Base-by-base conservation (phyloP, 2,113 vertebrate genomes). In the Apteryx owenii region DNA sequence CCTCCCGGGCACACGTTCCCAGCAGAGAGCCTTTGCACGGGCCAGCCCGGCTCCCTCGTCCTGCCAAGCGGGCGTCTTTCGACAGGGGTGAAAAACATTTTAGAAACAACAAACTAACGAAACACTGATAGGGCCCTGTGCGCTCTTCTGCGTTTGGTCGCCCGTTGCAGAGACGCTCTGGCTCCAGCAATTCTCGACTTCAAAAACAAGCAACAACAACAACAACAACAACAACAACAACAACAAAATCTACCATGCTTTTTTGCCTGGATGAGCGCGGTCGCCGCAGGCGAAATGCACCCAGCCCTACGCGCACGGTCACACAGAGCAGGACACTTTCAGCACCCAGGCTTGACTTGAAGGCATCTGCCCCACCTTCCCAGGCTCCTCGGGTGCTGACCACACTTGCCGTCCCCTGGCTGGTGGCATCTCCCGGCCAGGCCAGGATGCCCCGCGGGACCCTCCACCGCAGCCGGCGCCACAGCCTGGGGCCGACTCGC, bases 121-220 rank as follows among this genome's bases (percentile, higher is more conserved):
- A 83, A 64, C 68, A 36, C n/a, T 3, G 5, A n/a, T 31, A 36
- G 10, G 68, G 54, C 23, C 56, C 53, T 50, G 50, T 46, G 81
- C 10, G 81, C 10, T 82, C 95, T 91, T 92, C 75, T 72, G 18
- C 76, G 12, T 69, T 73, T 81, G 72, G 66, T 92, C 62, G 68
- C 62, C 72, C 46, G 70, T 93, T 3, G 36, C 93, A 91, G 93
- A 94, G 96, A 93, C 54, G 3, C 54, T 65, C 94, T 92, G 95
- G 91, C 97, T 97, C 96, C 97, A 92, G 91, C 69, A 72, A 53
- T 94, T 94, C 70, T 89, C 46, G 73, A 85, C 88, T 97, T 96
- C 68, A 88, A 95, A 91, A 72, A 68, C 78, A 56, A 60, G 40
- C 73, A 64, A 0, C 68, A 48, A 1, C 71, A 48, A 42, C 78